Conservation (phyloP, 2,113 vertebrate species). For the Lichenostomus cassidix region DNA sequence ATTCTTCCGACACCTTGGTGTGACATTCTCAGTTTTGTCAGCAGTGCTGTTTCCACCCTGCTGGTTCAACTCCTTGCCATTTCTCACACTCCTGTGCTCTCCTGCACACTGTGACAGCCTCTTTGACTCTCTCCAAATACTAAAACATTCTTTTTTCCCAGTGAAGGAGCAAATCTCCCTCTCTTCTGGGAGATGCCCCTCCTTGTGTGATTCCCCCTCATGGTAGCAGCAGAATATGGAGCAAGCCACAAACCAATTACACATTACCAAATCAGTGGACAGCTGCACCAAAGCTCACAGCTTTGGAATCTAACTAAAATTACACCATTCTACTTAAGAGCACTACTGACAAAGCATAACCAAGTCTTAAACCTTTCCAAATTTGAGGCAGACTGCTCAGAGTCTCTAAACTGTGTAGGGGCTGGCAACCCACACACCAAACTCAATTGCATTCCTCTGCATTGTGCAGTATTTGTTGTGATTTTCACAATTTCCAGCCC, state of each 20-base stretch:
- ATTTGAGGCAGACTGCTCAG: neutral
- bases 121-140: neutral
- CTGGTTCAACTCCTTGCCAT: neutral
- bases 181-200: neutral
- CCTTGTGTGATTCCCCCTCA: neutral
- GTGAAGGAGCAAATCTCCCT: neutral
- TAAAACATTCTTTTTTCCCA: neutral
- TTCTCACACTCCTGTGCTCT: neutral
- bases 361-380: neutral
- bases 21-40: neutral
- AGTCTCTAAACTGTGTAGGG: neutral
- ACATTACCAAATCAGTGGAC: neutral
- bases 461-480: neutral
- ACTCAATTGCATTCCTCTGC: neutral
- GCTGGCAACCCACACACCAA: neutral
- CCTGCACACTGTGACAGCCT: neutral
- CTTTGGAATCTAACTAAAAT: neutral
- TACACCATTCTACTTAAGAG: neutral
- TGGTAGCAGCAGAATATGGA: fast-evolving
- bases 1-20: neutral
- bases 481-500: neutral
- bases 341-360: neutral
- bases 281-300: neutral
- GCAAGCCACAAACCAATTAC: neutral
- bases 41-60: neutral